Evolutionary conservation across 2,797 vertebrate species (phyloP).

Genomic region (Nothura maculosa): DNA sequence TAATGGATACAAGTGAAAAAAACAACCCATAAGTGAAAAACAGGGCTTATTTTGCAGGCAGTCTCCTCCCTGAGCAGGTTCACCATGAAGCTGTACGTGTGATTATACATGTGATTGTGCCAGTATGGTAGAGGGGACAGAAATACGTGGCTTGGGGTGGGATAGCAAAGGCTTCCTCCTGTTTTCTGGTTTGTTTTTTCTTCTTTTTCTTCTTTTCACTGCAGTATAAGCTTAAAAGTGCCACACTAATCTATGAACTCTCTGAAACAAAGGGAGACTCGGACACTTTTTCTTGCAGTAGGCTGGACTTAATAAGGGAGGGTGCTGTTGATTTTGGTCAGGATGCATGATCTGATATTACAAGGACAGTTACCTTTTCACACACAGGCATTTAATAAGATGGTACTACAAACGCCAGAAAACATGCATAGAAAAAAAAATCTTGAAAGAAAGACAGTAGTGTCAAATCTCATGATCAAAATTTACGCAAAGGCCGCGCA

Average conservation of each 20-base stretch:
- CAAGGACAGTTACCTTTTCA: background rate
- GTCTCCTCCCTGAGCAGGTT: background rate
- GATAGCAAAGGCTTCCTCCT: background rate
- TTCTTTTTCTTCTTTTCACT: background rate
- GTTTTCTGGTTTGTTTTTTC: background rate
- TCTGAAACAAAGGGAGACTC: background rate
- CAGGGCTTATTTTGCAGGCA: background rate
- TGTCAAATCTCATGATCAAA: background rate
- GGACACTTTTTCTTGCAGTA: background rate
- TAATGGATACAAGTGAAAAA: background rate
- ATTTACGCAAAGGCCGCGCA: conserved; percentile 34
- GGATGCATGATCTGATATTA: background rate
- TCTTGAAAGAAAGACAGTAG: background rate
- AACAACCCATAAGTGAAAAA: background rate
- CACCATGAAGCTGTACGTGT: background rate
- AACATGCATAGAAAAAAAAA: background rate
- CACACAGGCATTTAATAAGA: background rate
- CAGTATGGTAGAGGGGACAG: background rate
- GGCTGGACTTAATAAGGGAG: background rate
- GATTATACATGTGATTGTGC: too few relatives aligned
- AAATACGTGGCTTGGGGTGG: background rate
- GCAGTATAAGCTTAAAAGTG: background rate
- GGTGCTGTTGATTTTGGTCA: background rate
- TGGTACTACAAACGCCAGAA: background rate
- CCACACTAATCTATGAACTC: background rate